These are phyloP conservation scores for Helogale parvula DNA, from an alignment of 2,113 vertebrate species.

Conservation along the genomic window DNA sequence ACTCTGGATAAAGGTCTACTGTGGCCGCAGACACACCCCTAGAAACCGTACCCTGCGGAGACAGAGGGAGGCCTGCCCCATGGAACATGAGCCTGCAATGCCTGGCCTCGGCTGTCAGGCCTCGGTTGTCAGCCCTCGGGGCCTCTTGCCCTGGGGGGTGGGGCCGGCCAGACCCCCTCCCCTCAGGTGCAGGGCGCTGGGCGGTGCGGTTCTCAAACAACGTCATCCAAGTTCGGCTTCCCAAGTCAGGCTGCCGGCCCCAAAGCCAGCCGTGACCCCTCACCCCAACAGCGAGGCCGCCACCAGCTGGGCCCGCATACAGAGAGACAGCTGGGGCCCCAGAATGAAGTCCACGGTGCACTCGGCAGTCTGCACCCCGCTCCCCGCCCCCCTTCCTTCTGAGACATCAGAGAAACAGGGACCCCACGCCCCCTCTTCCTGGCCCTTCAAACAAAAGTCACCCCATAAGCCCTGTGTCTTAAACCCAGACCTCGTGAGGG, in stretches of 20 bases:
- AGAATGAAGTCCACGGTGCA: neutral
- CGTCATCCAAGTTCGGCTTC: neutral
- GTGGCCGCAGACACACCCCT: neutral
- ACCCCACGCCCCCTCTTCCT: neutral
- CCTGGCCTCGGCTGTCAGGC: neutral
- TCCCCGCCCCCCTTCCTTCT: accelerated
- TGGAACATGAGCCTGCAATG: too few relatives aligned
- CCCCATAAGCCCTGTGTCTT: neutral
- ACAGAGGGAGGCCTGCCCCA: neutral
- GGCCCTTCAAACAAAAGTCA: neutral
- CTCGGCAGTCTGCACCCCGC: neutral
- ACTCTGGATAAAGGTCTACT: too few relatives aligned
- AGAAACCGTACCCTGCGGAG: neutral
- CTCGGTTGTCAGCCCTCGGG: too few relatives aligned
- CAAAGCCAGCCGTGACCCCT: neutral
- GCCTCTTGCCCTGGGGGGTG: too few relatives aligned
- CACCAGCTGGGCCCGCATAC: too few relatives aligned
- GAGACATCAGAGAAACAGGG: neutral
- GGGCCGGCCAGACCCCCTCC: neutral
- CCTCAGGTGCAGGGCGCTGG: neutral
- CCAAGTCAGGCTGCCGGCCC: neutral
- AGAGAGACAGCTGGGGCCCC: neutral
- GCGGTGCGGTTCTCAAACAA: neutral
- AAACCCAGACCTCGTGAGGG: neutral
- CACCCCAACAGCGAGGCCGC: accelerated